phyloP scores from a whole-genome alignment of 2,113 vertebrate genomes.

The Centropristis striata region DNA sequence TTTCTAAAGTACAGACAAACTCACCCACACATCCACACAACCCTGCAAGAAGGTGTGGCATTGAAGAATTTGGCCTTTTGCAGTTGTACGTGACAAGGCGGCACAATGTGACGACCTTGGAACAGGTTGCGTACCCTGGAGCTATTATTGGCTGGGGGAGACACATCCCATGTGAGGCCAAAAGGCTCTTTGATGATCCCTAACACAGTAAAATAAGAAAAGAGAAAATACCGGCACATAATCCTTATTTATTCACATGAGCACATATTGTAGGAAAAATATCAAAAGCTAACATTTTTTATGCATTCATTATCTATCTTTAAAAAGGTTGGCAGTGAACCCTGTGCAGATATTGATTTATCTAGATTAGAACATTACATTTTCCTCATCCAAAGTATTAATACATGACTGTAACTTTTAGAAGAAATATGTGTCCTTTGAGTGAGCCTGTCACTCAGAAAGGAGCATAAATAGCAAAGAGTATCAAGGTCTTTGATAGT shows the following conservation, averaged over 20 bases:
- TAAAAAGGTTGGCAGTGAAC: neutral
- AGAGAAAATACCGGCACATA: no score
- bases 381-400: neutral
- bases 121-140: no score
- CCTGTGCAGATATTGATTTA: neutral
- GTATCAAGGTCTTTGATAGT: conserved; percentile 34
- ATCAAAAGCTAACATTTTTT: neutral
- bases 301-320: neutral
- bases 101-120: no score
- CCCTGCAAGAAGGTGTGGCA: no score
- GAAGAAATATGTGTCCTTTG: neutral
- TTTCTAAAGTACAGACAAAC: no score
- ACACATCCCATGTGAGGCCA: no score
- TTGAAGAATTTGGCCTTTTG: no score
- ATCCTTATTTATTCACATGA: neutral
- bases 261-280: neutral
- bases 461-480: conserved; percentile 13
- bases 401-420: neutral
- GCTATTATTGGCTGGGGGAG: no score
- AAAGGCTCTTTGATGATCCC: no score
- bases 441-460: conserved; percentile 31
- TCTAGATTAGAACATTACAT: neutral
- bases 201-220: no score
- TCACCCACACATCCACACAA: no score
- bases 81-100: no score